Conservation (phyloP, 2,113 vertebrate genomes). For the Apodemus speciosus region DNA sequence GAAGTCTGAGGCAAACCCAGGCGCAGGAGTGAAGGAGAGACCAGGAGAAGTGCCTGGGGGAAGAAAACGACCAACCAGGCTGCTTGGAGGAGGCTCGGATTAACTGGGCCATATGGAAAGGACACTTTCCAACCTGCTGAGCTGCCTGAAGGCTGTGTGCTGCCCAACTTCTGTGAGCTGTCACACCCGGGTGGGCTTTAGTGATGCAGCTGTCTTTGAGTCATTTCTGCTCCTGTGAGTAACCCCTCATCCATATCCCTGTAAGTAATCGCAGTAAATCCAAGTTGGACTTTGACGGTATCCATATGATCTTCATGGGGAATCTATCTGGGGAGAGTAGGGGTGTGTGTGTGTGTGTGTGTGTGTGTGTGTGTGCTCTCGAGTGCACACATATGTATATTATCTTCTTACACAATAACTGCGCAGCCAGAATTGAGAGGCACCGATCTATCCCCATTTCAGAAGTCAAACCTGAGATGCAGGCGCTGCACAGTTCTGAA, state of each 20-base stretch:
- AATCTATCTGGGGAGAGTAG: neutral
- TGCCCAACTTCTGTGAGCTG: neutral
- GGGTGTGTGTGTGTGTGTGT: neutral
- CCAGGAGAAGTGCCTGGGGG: neutral
- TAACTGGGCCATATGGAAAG: neutral
- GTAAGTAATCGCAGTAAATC: neutral
- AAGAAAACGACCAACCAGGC: neutral
- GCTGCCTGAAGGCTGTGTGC: neutral
- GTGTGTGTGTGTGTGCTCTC: neutral
- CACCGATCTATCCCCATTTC: neutral
- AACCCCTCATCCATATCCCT: neutral
- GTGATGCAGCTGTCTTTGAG: neutral
- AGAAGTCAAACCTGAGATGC: neutral
- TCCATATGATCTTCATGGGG: neutral
- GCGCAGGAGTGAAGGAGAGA: neutral
- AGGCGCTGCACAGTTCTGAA: neutral
- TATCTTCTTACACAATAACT: neutral
- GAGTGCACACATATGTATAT: neutral
- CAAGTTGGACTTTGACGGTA: neutral
- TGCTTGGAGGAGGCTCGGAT: neutral
- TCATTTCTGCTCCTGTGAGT: neutral
- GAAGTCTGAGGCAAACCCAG: neutral
- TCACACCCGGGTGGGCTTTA: neutral
- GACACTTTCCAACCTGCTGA: neutral
- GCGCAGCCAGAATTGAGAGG: neutral